These are phyloP conservation scores for Aspiorhynchus laticeps DNA, from an alignment of 2,113 vertebrate genomes.

Conservation along the genomic window DNA sequence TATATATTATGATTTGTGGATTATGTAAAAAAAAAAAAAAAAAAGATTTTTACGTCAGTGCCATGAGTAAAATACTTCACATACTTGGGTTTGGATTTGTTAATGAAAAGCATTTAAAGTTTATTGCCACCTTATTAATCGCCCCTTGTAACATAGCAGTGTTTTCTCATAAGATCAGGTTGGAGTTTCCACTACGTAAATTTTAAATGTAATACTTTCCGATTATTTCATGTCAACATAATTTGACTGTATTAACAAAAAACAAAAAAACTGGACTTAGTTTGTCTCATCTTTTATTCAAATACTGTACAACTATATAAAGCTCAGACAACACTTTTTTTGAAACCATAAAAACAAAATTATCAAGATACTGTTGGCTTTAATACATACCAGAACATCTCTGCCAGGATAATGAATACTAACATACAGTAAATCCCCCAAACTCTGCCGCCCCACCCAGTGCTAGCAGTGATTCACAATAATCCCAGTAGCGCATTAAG, in stretches of 20 bases:
- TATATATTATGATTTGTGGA: too few species aligned
- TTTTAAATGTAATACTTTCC: neutral
- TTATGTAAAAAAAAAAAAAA: too few species aligned
- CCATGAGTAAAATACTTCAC: neutral
- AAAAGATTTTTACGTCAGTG: neutral
- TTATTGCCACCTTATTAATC: too few species aligned
- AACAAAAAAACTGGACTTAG: neutral
- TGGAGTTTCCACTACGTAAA: neutral
- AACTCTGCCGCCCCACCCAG: constrained; percentile 58
- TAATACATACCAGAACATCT: constrained; percentile 25
- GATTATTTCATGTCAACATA: neutral
- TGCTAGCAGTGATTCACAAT: constrained; percentile 60
- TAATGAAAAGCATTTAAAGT: neutral
- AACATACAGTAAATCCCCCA: constrained; percentile 59
- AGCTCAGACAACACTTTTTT: neutral
- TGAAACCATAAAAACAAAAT: neutral
- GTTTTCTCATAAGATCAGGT: too few species aligned
- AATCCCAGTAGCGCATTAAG: constrained; percentile 63
- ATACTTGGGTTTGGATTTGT: neutral
- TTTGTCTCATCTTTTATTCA: neutral
- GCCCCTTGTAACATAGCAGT: neutral
- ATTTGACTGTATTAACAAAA: neutral
- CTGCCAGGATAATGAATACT: constrained; percentile 53
- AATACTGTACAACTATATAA: neutral
- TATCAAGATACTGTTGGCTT: constrained; percentile 32